These are phyloP conservation scores for Rhagium mordax DNA, from an alignment of 2,888 invertebrate species.

Conservation along the genomic window DNA sequence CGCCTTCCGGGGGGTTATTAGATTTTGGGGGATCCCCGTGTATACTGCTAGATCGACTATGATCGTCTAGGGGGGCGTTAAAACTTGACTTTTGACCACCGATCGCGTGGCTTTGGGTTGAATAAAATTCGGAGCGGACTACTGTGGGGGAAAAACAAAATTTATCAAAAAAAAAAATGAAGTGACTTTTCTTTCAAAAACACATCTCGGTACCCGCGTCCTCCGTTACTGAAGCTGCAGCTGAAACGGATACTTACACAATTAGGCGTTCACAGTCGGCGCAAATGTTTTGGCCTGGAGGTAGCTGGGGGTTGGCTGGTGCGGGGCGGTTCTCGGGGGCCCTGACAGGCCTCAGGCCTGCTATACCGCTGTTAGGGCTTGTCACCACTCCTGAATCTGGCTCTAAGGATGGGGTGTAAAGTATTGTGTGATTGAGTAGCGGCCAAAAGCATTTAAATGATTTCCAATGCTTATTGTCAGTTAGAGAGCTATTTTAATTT, in stretches of 20 bases:
- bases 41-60: slow-evolving; percentile 54
- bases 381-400: slow-evolving; percentile 71
- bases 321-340: slow-evolving; percentile 79
- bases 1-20: slow-evolving; percentile 69
- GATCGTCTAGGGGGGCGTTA: slow-evolving; percentile 66
- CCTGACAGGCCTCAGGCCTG: slow-evolving; percentile 81
- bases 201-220: slow-evolving; percentile 6
- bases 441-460: slow-evolving; percentile 24
- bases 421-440: not conserved
- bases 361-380: slow-evolving; percentile 69
- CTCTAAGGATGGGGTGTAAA: slow-evolving; percentile 49
- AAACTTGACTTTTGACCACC: slow-evolving; percentile 77
- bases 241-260: slow-evolving; percentile 83
- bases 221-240: slow-evolving; percentile 6
- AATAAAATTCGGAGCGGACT: slow-evolving; percentile 76
- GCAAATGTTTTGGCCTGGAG: slow-evolving; percentile 94
- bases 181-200: too few species aligned
- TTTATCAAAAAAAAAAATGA: not conserved
- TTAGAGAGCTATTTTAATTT: too few species aligned
- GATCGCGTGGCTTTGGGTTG: slow-evolving; percentile 84
- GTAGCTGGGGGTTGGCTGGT: slow-evolving; percentile 81
- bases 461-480: too few species aligned
- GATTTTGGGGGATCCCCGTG: slow-evolving; percentile 62
- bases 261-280: slow-evolving; percentile 97
- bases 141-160: slow-evolving; percentile 58